Conservation (phyloP, 2,113 vertebrate species). For the Marmota flaviventris region DNA sequence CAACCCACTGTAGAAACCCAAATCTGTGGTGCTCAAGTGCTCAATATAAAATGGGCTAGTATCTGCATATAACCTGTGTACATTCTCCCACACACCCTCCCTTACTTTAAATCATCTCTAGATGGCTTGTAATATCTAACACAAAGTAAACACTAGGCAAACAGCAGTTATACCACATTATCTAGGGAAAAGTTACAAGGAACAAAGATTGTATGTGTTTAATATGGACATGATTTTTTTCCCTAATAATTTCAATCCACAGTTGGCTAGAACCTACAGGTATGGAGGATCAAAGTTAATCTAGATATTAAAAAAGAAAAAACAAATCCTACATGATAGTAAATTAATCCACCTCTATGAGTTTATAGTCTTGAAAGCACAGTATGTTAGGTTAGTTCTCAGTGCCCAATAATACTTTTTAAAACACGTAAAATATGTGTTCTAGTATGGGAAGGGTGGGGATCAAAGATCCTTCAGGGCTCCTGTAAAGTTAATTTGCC, state of each 20-base stretch:
- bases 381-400: neutral
- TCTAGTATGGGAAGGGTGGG: neutral
- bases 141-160: neutral
- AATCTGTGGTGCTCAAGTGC: neutral
- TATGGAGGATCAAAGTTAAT: neutral
- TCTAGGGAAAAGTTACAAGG: neutral
- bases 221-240: neutral
- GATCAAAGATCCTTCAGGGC: neutral
- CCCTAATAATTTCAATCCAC: neutral
- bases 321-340: neutral
- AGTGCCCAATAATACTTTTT: neutral
- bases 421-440: neutral
- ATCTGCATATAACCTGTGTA: neutral
- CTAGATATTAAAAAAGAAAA: constrained; percentile 1
- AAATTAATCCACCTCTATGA: constrained; percentile 10
- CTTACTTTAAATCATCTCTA: neutral
- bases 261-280: neutral
- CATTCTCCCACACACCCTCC: neutral
- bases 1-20: neutral
- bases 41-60: neutral
- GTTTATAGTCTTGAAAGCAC: constrained; percentile 30
- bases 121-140: neutral
- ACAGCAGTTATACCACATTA: neutral
- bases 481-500: constrained; percentile 9
- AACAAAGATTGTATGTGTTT: neutral